These are phyloP conservation scores for Protophormia terraenovae DNA, from an alignment of 2,888 invertebrate genomes.

Conservation along the genomic window DNA sequence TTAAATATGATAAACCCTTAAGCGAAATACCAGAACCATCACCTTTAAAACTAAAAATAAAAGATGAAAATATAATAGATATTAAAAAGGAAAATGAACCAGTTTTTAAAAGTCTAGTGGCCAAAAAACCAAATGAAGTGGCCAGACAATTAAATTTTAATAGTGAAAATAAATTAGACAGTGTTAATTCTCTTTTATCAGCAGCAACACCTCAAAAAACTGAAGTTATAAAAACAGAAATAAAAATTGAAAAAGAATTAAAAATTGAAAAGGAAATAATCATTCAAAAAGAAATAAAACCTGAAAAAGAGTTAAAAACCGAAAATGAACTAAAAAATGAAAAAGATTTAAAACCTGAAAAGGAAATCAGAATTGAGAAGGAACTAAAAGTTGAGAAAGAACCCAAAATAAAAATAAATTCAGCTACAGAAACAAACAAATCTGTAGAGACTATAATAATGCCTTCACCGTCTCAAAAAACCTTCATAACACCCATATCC, in stretches of 20 bases:
- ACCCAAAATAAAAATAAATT: constrained; percentile 41
- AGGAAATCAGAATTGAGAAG: constrained; percentile 67
- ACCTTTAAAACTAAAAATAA: background rate
- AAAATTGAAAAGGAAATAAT: constrained; percentile 65
- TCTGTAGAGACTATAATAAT: constrained; percentile 68
- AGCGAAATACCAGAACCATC: background rate
- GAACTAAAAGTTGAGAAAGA: too few species aligned
- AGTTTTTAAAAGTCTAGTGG: constrained; percentile 69
- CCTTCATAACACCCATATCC: constrained; percentile 47
- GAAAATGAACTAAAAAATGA: constrained; percentile 5
- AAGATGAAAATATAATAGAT: constrained; percentile 32
- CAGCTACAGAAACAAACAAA: constrained; percentile 30
- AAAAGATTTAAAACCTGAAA: constrained; percentile 49
- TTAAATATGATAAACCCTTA: background rate
- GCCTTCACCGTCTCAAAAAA: constrained; percentile 74
- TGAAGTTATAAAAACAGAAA: constrained; percentile 32
- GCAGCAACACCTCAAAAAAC: constrained; percentile 30
- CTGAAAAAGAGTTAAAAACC: constrained; percentile 36
- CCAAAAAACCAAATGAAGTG: constrained; percentile 77
- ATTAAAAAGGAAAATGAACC: constrained; percentile 70
- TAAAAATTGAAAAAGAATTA: constrained; percentile 15
- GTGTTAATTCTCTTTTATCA: background rate
- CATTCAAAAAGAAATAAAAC: background rate
- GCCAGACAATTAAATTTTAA: constrained; percentile 78
- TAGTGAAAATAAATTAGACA: constrained; percentile 15